These are phyloP conservation scores for Acanthosepion pharaonis DNA, from an alignment of 2,888 invertebrate genomes.

Conservation along the genomic window DNA sequence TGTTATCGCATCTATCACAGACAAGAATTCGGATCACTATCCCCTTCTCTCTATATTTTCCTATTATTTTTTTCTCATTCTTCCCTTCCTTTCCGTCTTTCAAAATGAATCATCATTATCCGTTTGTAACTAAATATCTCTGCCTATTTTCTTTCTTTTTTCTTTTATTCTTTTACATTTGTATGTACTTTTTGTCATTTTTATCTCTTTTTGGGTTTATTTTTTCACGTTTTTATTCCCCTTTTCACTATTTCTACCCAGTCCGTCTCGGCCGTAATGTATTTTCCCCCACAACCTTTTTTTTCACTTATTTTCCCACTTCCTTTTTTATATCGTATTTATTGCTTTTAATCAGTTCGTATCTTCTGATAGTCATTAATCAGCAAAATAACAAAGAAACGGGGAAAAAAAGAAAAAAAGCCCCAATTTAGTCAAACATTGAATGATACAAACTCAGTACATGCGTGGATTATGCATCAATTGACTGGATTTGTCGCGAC, in stretches of 20 bases:
- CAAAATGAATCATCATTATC: neutral
- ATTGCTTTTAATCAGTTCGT: neutral
- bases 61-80: neutral
- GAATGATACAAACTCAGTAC: conserved; percentile 2
- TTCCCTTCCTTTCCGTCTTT: neutral
- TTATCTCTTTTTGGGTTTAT: neutral
- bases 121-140: neutral
- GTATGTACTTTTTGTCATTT: neutral
- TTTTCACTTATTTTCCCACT: neutral
- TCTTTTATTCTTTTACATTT: neutral
- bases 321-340: neutral
- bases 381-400: neutral
- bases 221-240: neutral
- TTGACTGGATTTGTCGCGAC: conserved; percentile 33
- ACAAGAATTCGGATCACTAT: neutral
- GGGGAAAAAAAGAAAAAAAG: neutral
- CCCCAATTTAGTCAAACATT: neutral
- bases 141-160: neutral
- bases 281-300: neutral
- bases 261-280: neutral
- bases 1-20: neutral
- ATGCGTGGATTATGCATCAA: neutral
- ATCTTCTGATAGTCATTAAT: neutral
- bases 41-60: no score
- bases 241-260: neutral